Evolutionary conservation across 2,888 invertebrate species (phyloP), one percentile per base, ranked within the genome.

Genomic region (Augochlorella aurata): DNA sequence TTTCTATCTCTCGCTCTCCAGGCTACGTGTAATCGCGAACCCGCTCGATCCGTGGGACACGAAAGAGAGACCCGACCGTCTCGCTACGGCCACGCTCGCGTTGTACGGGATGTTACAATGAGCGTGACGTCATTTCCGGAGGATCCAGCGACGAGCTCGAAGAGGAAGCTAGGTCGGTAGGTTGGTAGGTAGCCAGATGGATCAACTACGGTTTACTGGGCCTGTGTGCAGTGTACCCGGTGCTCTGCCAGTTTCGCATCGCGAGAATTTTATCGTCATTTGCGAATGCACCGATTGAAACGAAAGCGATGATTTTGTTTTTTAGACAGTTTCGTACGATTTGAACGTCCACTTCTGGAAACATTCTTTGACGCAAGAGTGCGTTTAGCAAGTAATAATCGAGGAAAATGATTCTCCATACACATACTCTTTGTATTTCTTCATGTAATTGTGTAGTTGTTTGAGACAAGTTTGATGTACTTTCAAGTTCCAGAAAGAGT

Each of bases 51-150:
- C 87, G 83, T 86, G 87, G 88, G 82, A 86, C 68, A 83, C 78
- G 82, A 87, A 86, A 81, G 86, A 88, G 38, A 38, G 38, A 38
- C 38, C 38, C 38, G 84, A 83, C 77, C 80, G 88, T 84, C 84
- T 87, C 87, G 79, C 81, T 79, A 68, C 83, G 77, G 58, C 66
- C 69, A 58, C 67, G 80, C 72, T 83, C 81, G 44, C 78, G 80
- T 81, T 84, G 44, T 86, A 89, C 90, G 90, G 91, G 91, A 92
- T 90, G 92, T 92, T 91, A 91, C 91, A 90, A 91, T 89, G 90
- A 90, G 89, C 85, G 87, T 92, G 92, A 92, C 91, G 90, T 93
- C 93, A 93, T 89, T 91, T 93, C 93, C 92, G 91, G 91, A 89
- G 90, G 90, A 84, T 89, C 80, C 83, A 86, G 87, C 74, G 72